A percentile compares a stretch with the other conserved stretches of the same genome.
Conservation (phyloP, 2,888 invertebrate genomes). For the Lymantria dispar region DNA sequence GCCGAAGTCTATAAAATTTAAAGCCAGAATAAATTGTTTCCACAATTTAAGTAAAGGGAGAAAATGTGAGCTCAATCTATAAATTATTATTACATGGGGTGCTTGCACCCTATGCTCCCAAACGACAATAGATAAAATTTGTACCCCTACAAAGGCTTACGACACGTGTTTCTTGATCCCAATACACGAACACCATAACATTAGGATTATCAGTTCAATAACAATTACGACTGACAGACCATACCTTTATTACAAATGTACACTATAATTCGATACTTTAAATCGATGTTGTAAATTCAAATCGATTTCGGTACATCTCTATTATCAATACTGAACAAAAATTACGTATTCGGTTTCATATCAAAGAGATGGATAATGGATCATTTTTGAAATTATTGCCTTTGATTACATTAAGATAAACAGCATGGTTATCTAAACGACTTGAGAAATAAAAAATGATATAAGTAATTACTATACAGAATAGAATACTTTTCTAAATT, state of each 20-base stretch:
- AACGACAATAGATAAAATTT: not conserved
- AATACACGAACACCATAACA: slow-evolving; percentile 11
- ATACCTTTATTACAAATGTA: slow-evolving; percentile 3
- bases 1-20: too few relatives aligned
- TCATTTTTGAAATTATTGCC: not conserved
- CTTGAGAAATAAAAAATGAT: slow-evolving; percentile 6
- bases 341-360: slow-evolving; percentile 22
- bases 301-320: slow-evolving; percentile 27
- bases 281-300: slow-evolving; percentile 14
- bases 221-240: slow-evolving; percentile 17
- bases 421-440: slow-evolving; percentile 2
- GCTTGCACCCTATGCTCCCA: slow-evolving; percentile 11
- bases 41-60: not conserved
- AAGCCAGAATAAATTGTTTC: not conserved
- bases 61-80: not conserved
- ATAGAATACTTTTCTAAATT: not conserved
- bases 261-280: slow-evolving; percentile 4
- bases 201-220: slow-evolving; percentile 21
- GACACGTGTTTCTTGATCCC: slow-evolving; percentile 21
- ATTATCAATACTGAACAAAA: slow-evolving; percentile 22
- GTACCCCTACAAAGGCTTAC: not conserved
- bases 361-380: slow-evolving; percentile 23
- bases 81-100: slow-evolving; percentile 16
- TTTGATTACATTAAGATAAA: slow-evolving; percentile 5
- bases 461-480: slow-evolving; percentile 3